These are phyloP conservation scores for Nothocercus nigrocapillus DNA, from an alignment of 2,113 vertebrate genomes.

Conservation along the genomic window DNA sequence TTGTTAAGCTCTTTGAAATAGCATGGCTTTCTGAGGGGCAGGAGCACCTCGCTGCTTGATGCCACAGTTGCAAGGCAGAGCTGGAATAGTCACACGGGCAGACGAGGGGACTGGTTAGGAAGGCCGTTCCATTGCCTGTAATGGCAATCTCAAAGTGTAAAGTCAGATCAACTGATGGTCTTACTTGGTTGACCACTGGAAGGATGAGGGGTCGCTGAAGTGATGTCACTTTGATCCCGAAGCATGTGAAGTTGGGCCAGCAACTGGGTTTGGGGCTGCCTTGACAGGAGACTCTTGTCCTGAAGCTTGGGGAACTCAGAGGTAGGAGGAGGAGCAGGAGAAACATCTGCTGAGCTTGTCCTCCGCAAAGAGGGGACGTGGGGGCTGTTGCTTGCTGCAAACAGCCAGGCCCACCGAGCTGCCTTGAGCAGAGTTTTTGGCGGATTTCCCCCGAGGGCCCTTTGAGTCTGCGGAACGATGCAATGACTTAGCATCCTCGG, in stretches of 20 bases:
- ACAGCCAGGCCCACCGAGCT: background rate
- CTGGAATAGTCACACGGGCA: no score
- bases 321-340: background rate
- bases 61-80: no score
- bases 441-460: background rate
- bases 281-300: rapidly evolving
- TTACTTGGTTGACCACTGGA: no score
- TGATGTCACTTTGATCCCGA: background rate
- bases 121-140: no score
- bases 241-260: background rate
- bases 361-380: background rate
- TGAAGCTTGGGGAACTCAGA: background rate
- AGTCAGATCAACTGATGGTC: background rate
- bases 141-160: background rate
- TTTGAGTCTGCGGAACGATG: background rate
- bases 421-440: background rate
- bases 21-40: background rate
- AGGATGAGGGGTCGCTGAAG: background rate
- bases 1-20: background rate
- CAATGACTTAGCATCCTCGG: background rate
- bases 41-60: rapidly evolving
- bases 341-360: background rate
- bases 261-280: background rate
- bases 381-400: no score
- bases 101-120: no score